Conservation (phyloP, 2,797 vertebrate genomes). For the Selene dorsalis region DNA sequence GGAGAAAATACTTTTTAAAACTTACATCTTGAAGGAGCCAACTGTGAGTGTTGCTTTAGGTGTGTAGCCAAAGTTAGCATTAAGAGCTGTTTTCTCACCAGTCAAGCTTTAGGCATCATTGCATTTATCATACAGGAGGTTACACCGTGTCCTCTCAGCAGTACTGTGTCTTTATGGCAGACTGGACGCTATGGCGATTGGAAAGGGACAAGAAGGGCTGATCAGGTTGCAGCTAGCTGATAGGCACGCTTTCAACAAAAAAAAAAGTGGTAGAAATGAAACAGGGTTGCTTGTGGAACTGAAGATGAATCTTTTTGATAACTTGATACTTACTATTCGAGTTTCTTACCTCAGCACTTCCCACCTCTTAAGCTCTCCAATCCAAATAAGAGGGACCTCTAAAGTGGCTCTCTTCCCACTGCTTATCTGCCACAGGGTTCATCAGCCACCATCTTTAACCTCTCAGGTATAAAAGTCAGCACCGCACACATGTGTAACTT, state of each 20-base stretch:
- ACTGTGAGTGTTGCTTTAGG: neutral
- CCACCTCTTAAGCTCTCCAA: neutral
- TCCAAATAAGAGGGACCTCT: constrained; percentile 3
- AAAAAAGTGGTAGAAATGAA: neutral
- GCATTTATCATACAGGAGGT: neutral
- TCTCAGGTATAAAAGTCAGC: constrained; percentile 70
- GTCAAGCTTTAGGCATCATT: too few relatives aligned
- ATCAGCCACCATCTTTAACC: constrained; percentile 46
- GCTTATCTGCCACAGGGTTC: constrained; percentile 22
- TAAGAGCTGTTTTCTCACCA: neutral
- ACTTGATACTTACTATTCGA: neutral
- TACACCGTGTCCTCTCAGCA: neutral
- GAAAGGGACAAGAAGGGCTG: neutral
- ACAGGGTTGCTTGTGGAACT: neutral
- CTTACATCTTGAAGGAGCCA: too few relatives aligned
- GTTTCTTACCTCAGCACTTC: neutral
- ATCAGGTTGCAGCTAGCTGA: neutral
- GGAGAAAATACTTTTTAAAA: neutral
- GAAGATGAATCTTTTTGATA: neutral
- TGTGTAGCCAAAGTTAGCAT: neutral
- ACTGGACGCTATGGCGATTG: too few relatives aligned
- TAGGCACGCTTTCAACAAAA: neutral
- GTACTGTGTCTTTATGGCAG: too few relatives aligned
- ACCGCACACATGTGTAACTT: constrained; percentile 59
- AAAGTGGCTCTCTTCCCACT: constrained; percentile 1